These are phyloP conservation scores for Schizaphis graminum DNA, from an alignment of 2,888 invertebrate genomes.

Conservation along the genomic window DNA sequence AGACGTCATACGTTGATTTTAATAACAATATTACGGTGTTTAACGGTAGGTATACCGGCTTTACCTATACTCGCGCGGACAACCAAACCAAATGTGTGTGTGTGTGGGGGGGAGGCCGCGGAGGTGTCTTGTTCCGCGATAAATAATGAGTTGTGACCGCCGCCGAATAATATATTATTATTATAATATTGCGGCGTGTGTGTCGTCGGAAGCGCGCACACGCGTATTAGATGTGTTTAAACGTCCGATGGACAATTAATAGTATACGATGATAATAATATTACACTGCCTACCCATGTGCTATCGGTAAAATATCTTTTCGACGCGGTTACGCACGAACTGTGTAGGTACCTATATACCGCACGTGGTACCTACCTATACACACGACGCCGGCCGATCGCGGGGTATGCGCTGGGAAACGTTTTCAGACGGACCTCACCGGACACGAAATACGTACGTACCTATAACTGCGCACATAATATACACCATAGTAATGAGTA, in stretches of 20 bases:
- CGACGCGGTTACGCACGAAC: slow-evolving; percentile 1
- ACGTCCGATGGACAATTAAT: neutral
- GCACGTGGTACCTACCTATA: neutral
- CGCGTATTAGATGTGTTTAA: neutral
- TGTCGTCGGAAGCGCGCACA: neutral
- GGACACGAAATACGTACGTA: neutral
- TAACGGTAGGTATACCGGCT: neutral
- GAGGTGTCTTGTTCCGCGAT: slow-evolving; percentile 1
- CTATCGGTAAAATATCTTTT: neutral
- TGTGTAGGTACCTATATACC: neutral
- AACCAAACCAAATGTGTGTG: neutral
- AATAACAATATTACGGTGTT: neutral
- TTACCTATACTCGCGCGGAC: neutral
- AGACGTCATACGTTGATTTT: neutral
- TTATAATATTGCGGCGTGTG: neutral
- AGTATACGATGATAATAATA: neutral
- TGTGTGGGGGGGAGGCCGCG: neutral
- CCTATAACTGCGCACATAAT: neutral
- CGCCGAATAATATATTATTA: slow-evolving; percentile 7
- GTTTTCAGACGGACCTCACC: neutral
- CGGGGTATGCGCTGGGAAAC: neutral
- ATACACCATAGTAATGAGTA: neutral
- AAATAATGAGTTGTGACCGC: slow-evolving; percentile 17
- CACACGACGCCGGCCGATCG: neutral
- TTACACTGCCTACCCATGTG: neutral